Evolutionary conservation across 1,140 invertebrate genomes (phyloP).

Genomic region (Pissodes strobi): DNA sequence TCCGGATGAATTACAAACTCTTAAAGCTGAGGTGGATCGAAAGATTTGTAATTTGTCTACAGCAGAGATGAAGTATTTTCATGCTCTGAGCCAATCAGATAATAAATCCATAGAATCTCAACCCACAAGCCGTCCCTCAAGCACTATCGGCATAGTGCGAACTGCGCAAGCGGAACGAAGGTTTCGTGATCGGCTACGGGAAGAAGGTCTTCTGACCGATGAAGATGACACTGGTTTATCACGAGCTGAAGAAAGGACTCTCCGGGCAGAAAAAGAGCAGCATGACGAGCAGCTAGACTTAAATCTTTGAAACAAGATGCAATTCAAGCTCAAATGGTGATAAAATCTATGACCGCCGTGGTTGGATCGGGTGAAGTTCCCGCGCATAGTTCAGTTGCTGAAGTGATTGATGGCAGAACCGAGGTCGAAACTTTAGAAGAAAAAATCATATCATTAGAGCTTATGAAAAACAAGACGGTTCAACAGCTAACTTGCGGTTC

Average conservation of each 20-base stretch:
- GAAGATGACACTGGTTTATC: constrained; percentile 67
- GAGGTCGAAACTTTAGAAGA: no score
- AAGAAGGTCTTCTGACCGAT: constrained; percentile 66
- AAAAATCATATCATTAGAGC: no score
- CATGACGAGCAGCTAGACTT: constrained; percentile 87
- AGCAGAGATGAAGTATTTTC: constrained; percentile 70
- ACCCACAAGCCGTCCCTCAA: constrained; percentile 46
- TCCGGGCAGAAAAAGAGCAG: constrained; percentile 85
- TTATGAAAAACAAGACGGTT: no score
- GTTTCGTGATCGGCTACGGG: constrained; percentile 66
- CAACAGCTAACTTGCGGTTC: no score
- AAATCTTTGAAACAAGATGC: constrained; percentile 89
- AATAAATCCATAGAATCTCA: constrained; percentile 53
- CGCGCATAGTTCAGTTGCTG: constrained; percentile 25
- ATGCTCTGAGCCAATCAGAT: constrained; percentile 63
- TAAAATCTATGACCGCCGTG: constrained; percentile 87
- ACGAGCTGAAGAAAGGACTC: constrained; percentile 76
- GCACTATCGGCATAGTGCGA: constrained; percentile 61
- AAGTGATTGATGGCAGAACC: constrained; percentile 40
- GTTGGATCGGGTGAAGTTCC: constrained; percentile 61
- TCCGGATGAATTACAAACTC: constrained; percentile 90
- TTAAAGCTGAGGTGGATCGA: constrained; percentile 91
- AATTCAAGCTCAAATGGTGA: constrained; percentile 86
- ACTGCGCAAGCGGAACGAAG: constrained; percentile 82
- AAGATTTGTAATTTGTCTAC: constrained; percentile 80